Conservation (phyloP, 1,140 invertebrate genomes). For the Catajapyx aquilonaris region DNA sequence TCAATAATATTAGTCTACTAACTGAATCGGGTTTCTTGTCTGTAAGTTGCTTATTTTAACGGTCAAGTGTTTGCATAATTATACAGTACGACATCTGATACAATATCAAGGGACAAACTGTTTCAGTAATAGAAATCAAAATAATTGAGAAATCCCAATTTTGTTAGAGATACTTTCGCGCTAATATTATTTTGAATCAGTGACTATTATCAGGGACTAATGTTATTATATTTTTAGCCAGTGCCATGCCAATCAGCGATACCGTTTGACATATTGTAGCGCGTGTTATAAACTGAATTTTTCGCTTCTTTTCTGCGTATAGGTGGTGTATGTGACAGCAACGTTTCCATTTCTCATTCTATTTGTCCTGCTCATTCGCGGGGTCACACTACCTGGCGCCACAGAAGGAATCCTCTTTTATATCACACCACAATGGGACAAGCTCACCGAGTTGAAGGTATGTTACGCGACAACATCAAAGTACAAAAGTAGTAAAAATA, state of each 20-base stretch:
- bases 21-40: not conserved
- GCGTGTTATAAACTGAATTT: too few species aligned
- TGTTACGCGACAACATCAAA: not conserved
- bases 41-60: not conserved
- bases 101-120: not conserved
- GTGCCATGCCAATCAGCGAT: too few species aligned
- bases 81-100: not conserved
- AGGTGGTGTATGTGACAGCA: not conserved
- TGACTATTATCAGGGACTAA: too few species aligned
- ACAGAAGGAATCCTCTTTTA: conserved; percentile 29
- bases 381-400: conserved; percentile 27
- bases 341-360: conserved; percentile 16
- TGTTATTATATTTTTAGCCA: too few species aligned
- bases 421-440: conserved; percentile 30
- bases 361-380: conserved; percentile 21
- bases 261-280: too few species aligned
- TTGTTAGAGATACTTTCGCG: too few species aligned
- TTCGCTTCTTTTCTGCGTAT: conserved; percentile 6
- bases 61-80: not conserved
- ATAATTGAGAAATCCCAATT: too few species aligned
- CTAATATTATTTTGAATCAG: too few species aligned
- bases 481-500: not conserved
- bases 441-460: conserved; percentile 11
- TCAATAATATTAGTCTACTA: not conserved
- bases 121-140: too few species aligned